Percentiles rank a stretch among this genome's conserved stretches.
Conservation (phyloP, 1,140 invertebrate species). For the Galleria mellonella region DNA sequence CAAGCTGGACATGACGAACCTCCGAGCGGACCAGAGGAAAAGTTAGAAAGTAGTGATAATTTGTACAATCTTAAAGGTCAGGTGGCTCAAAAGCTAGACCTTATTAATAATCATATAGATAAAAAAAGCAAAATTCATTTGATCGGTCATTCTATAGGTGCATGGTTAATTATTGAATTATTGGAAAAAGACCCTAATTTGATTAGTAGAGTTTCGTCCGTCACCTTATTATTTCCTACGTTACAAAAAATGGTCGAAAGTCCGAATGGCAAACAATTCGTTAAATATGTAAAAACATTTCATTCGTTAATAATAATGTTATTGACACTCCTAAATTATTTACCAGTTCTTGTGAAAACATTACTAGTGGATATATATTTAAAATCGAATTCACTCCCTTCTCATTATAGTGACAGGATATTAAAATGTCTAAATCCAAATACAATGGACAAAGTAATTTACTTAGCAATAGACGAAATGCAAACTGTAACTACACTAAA, state of each 20-base stretch:
- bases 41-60: conserved; percentile 28
- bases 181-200: conserved; percentile 31
- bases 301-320: conserved; percentile 32
- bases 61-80: conserved; percentile 51
- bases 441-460: conserved; percentile 43
- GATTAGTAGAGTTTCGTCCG: conserved; percentile 24
- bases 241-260: conserved; percentile 52
- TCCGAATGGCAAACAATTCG: conserved; percentile 45
- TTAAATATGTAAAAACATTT: conserved; percentile 32
- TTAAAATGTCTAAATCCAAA: conserved; percentile 35
- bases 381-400: conserved; percentile 28
- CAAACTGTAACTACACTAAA: conserved; percentile 42
- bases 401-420: conserved; percentile 24
- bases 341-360: conserved; percentile 28
- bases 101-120: conserved; percentile 44
- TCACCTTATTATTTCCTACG: conserved; percentile 59
- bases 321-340: conserved; percentile 24
- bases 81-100: conserved; percentile 48
- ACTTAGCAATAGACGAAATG: conserved; percentile 61
- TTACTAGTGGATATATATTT: conserved; percentile 41
- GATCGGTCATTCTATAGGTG: conserved; percentile 62
- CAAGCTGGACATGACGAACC: conserved; percentile 54
- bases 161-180: conserved; percentile 55
- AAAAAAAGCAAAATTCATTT: conserved; percentile 49
- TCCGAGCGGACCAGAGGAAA: conserved; percentile 20